Evolutionary conservation across 2,888 invertebrate genomes (phyloP).

Genomic region (Lydus trimaculatus): DNA sequence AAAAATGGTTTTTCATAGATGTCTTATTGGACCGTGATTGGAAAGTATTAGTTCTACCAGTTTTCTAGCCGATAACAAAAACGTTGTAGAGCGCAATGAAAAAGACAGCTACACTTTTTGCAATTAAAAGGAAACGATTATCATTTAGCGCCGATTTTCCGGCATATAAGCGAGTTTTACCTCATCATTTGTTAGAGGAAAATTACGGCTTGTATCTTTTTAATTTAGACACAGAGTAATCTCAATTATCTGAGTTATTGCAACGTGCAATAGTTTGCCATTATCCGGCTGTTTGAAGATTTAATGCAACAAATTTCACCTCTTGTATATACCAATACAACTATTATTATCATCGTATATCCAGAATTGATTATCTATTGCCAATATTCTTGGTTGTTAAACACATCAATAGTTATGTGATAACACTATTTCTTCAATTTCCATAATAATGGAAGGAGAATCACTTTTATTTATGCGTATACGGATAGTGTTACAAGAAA

Average conservation of each 20-base stretch:
- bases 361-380: neutral
- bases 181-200: neutral
- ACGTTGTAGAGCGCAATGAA: neutral
- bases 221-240: neutral
- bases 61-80: neutral
- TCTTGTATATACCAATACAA: neutral
- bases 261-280: conserved; percentile 2
- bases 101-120: neutral
- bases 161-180: no score
- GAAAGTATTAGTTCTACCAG: conserved; percentile 2
- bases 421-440: neutral
- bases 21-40: neutral
- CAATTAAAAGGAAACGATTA: neutral
- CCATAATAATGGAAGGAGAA: neutral
- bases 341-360: neutral
- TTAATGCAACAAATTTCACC: conserved; percentile 4
- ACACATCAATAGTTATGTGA: neutral
- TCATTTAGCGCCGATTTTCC: neutral
- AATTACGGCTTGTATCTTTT: neutral
- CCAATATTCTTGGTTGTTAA: neutral
- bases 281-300: neutral
- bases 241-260: neutral
- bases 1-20: conserved; percentile 3
- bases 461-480: neutral
- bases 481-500: conserved; percentile 16